Conservation (phyloP, 2,797 vertebrate genomes). For the Babyrousa celebensis region DNA sequence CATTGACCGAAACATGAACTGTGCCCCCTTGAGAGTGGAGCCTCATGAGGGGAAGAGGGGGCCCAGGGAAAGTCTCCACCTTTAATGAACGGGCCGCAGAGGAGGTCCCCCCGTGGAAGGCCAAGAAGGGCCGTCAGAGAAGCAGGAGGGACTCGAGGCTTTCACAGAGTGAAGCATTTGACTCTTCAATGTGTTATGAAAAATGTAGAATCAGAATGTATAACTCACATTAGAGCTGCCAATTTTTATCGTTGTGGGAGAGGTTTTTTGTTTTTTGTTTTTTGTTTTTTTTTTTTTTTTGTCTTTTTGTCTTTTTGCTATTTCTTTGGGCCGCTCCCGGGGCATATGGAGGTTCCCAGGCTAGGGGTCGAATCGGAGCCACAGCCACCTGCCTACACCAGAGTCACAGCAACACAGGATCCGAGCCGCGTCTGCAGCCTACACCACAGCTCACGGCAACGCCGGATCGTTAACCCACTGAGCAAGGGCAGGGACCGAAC, state of each 20-base stretch:
- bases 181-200: background rate
- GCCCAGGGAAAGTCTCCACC: rapidly evolving
- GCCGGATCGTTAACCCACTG: too few relatives aligned
- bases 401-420: too few relatives aligned
- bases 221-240: background rate
- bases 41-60: background rate
- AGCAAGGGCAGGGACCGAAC: too few relatives aligned
- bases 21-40: background rate
- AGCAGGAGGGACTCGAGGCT: rapidly evolving
- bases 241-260: background rate
- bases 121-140: rapidly evolving
- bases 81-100: background rate
- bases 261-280: too few relatives aligned
- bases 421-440: too few relatives aligned
- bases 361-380: too few relatives aligned
- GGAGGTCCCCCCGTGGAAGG: rapidly evolving
- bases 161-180: background rate
- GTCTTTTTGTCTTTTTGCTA: too few relatives aligned
- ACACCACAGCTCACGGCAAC: too few relatives aligned
- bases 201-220: background rate
- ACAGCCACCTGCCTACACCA: too few relatives aligned
- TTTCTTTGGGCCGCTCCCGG: too few relatives aligned
- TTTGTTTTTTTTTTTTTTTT: too few relatives aligned
- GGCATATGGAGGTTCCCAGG: too few relatives aligned
- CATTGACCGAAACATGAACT: background rate